A percentile compares a stretch with the other conserved stretches of the same genome.
Evolutionary conservation across 2,797 vertebrate species (phyloP).

Genomic region (Meriones psammophilus): DNA sequence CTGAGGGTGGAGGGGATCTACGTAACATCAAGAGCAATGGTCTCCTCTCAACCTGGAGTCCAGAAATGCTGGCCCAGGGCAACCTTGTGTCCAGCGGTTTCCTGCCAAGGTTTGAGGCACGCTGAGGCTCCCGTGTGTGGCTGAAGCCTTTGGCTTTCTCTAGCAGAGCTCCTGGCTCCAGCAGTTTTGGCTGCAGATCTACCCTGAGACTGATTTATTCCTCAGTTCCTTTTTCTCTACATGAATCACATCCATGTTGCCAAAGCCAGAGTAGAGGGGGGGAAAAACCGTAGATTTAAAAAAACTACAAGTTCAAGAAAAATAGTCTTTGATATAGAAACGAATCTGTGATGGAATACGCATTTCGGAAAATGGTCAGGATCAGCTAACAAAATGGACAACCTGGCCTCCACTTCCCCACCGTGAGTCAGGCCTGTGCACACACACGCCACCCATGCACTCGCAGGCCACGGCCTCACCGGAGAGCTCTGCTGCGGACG

Average conservation of each 20-base stretch:
- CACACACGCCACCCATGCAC: neutral
- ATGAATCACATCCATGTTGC: slow-evolving; percentile 72
- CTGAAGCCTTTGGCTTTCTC: neutral
- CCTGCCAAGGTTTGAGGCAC: slow-evolving; percentile 70
- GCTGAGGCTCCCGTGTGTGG: neutral
- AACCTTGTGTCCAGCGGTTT: slow-evolving; percentile 51
- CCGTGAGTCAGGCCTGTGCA: neutral
- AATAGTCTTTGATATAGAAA: neutral
- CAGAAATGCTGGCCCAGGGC: slow-evolving; percentile 60
- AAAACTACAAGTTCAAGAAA: neutral
- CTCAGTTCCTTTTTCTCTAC: slow-evolving; percentile 65
- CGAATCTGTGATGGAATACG: slow-evolving; percentile 51
- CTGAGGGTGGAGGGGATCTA: slow-evolving; percentile 8
- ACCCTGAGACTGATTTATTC: slow-evolving; percentile 70
- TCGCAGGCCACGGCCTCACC: neutral
- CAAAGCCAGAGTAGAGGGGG: slow-evolving; percentile 58
- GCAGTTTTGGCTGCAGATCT: slow-evolving; percentile 54
- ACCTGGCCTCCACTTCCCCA: slow-evolving; percentile 32
- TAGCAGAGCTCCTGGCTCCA: slow-evolving; percentile 20
- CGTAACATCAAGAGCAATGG: slow-evolving; percentile 16
- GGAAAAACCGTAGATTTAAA: neutral
- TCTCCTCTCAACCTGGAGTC: slow-evolving; percentile 60
- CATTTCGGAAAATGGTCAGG: slow-evolving; percentile 55
- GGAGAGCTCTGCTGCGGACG: neutral
- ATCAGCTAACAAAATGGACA: slow-evolving; percentile 40